Evolutionary conservation across 2,797 vertebrate genomes (phyloP), one percentile per base, ranked within the genome.

Genomic region (Agapornis canus): DNA sequence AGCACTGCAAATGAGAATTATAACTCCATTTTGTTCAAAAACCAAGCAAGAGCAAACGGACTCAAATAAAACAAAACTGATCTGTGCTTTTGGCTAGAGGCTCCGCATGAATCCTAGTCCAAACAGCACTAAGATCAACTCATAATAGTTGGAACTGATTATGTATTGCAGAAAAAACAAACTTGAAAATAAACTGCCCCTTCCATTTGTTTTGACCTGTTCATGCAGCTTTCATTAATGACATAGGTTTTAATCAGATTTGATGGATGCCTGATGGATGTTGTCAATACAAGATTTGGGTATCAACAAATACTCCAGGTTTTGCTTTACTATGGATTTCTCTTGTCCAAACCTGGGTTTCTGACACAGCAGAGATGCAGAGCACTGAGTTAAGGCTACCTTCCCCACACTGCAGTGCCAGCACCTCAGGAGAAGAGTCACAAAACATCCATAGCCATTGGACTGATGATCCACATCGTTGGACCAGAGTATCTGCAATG

Each of bases 51-150:
- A 92, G 83, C 78, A 96, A 95, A 92, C 71, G 40, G 85, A 93
- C 73, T 93, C 69, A 91, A 79, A 87, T 71, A 93, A 90, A 94
- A 47, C 75, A 82, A 87, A 94, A 87, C 65, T 90, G 79, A 91
- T 94, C 90, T 94, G 45, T 81, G 76, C 84, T 94, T 92, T 89
- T 91, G 93, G 85, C 87, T 86, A 78, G 43, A 87, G 79, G 72
- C 25, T 66, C 80, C 82, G 9, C 86, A 59, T 1, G 7, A 83
- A 78, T 75, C 61, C 71, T 76, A 76, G 61, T 63, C 66, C 77
- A 89, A 91, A 77, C 27, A 94, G 19, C 14, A 61, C 0, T 80
- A 88, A 94, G 68, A 86, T 88, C 51, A 81, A 20, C 64, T 95
- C 60, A 32, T 63, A 76, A 77, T 45, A 85, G 85, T 25, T 79